Evolutionary conservation across 2,113 vertebrate genomes (phyloP), one percentile per base, ranked within the genome.

Genomic region (Aegotheles bennettii): DNA sequence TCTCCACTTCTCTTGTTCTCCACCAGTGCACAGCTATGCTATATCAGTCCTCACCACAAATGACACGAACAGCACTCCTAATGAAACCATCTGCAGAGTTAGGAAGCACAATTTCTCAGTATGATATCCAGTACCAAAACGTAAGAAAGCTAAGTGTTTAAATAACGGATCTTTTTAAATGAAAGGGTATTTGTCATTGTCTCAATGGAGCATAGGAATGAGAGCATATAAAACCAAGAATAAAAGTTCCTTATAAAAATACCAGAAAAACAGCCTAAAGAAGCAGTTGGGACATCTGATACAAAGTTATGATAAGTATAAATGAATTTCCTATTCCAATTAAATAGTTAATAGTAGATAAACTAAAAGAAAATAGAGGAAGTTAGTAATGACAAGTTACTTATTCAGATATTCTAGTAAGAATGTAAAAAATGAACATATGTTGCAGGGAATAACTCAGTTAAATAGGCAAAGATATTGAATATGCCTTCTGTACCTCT

Each of bases 31-130:
- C 7, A 57, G 50, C 15, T 33, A 48, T 2, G 1, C 25, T 26
- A 0, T 13, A 11, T 7, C 35, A 36, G 16, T 69, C 45, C n/a
- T 69, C 36, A 51, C 59, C 50, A 28, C 0, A 2, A 64, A 61
- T 0, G 5, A 59, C 25, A 53, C 11, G 65, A 19, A 50, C 14
- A 14, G 31, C 28, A 16, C 23, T 26, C 23, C 36, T 63, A 47
- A 57, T 4, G 29, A 79, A 79, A 63, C 16, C 17, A 36, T 48
- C 6, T 75, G 31, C 54, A 42, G 54, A 53, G 65, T 36, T 47
- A 71, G 31, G 38, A 70, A 86, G 23, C 23, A 59, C 25, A 33
- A 17, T 59, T 81, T 70, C 38, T 33, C 15, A 29, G 13, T 36
- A 65, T 15, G 3, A 36, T 65, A 53, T 4, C 8, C 36, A 17